These are phyloP conservation scores for Channa argus DNA, from an alignment of 2,113 vertebrate genomes.

Conservation along the genomic window DNA sequence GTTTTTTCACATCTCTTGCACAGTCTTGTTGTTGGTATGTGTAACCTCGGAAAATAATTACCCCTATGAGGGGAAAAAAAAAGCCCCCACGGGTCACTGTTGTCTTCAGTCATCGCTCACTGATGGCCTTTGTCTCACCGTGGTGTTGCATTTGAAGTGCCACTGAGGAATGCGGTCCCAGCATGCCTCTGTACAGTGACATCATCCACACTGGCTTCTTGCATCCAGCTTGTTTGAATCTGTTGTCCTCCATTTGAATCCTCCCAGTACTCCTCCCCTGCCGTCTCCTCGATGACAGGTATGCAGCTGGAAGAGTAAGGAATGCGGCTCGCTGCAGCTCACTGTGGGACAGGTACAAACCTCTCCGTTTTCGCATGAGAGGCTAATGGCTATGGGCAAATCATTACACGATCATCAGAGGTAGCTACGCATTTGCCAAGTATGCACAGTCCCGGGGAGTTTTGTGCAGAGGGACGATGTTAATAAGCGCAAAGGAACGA, in stretches of 20 bases:
- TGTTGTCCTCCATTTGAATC: conserved; percentile 40
- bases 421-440: conserved; percentile 36
- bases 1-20: conserved; percentile 9
- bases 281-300: conserved; percentile 57
- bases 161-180: conserved; percentile 65
- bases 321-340: conserved; percentile 56
- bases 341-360: conserved; percentile 58
- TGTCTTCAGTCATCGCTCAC: conserved; percentile 26
- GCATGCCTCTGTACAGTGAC: conserved; percentile 54
- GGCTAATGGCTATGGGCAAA: conserved; percentile 71
- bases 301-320: conserved; percentile 66
- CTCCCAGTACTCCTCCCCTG: conserved; percentile 39
- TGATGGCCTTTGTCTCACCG: conserved; percentile 34
- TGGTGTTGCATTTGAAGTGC: conserved; percentile 58
- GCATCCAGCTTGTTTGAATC: conserved; percentile 53
- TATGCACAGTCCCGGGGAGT: conserved; percentile 24
- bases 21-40: conserved; percentile 35
- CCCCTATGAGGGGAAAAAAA: conserved; percentile 28
- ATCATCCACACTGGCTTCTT: conserved; percentile 41
- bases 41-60: conserved; percentile 57
- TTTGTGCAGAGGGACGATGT: conserved; percentile 9
- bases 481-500: conserved; percentile 5
- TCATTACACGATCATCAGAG: conserved; percentile 73
- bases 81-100: conserved; percentile 25
- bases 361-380: conserved; percentile 56